These are phyloP conservation scores for Acromyrmex charruanus DNA, from an alignment of 1,140 invertebrate species.

Conservation along the genomic window DNA sequence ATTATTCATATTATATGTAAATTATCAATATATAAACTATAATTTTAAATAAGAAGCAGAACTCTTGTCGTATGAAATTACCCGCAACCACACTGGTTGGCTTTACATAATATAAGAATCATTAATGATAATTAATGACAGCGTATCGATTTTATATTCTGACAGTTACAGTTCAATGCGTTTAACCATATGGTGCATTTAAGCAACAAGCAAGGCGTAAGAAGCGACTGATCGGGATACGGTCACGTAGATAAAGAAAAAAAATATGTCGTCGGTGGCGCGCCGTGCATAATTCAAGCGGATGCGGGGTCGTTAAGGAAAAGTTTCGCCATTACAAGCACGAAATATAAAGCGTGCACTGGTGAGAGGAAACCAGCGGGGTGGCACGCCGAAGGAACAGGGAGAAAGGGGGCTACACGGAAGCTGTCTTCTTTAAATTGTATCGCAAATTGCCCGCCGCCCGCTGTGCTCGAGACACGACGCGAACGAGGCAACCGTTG, in stretches of 20 bases:
- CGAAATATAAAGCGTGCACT: constrained; percentile 76
- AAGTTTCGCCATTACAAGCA: constrained; percentile 81
- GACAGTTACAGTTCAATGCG: constrained; percentile 16
- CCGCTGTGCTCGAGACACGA: constrained; percentile 64
- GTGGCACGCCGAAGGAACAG: constrained; percentile 49
- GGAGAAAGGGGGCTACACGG: constrained; percentile 14
- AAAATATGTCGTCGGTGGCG: constrained; percentile 64
- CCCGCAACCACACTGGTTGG: neutral
- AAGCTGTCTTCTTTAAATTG: constrained; percentile 79
- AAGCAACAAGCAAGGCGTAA: constrained; percentile 21
- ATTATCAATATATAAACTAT: no score
- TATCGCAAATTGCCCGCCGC: constrained; percentile 79
- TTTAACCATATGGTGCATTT: neutral
- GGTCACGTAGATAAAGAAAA: constrained; percentile 66
- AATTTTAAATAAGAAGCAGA: neutral
- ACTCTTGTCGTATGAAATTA: neutral
- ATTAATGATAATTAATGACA: neutral
- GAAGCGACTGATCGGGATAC: constrained; percentile 66
- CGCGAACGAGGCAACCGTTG: constrained; percentile 63
- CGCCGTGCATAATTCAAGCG: constrained; percentile 81
- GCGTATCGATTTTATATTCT: constrained; percentile 46
- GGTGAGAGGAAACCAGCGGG: constrained; percentile 46
- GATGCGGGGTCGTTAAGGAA: constrained; percentile 79
- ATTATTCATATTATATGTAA: no score
- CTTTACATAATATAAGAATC: neutral